Evolutionary conservation across 2,113 vertebrate species (phyloP).

Genomic region (Bostrychus sinensis): DNA sequence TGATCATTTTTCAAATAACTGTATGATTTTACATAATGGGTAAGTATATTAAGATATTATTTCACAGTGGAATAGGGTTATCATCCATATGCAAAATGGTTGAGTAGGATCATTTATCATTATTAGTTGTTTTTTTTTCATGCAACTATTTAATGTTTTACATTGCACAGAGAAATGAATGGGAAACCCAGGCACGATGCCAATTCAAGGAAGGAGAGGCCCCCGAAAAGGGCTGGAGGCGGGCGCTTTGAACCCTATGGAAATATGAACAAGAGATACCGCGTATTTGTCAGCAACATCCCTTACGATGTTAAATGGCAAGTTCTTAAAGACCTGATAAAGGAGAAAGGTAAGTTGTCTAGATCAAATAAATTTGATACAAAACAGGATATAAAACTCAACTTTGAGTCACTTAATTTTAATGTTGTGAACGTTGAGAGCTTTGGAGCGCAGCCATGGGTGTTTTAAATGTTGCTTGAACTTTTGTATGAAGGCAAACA

Average conservation of each 20-base stretch:
- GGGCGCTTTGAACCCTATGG: constrained; percentile 92
- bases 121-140: neutral
- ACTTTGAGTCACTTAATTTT: constrained; percentile 49
- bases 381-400: constrained; percentile 4
- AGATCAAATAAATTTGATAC: constrained; percentile 5
- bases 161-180: constrained; percentile 80
- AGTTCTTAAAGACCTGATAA: constrained; percentile 96
- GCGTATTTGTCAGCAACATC: constrained; percentile 98
- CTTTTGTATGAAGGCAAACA: constrained; percentile 34
- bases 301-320: constrained; percentile 99
- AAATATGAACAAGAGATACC: constrained; percentile 88
- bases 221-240: constrained; percentile 88
- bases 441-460: constrained; percentile 24
- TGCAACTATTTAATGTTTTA: neutral
- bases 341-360: constrained; percentile 92
- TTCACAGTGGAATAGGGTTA: too few species aligned
- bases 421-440: constrained; percentile 31
- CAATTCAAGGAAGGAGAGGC: constrained; percentile 90
- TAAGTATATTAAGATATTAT: too few species aligned
- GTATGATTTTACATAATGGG: too few species aligned
- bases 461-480: constrained; percentile 30
- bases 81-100: too few species aligned
- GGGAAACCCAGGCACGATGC: constrained; percentile 83
- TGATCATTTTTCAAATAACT: too few species aligned
- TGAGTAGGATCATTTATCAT: neutral